Evolutionary conservation across 2,113 vertebrate species (phyloP), one percentile per base, ranked within the genome.

Genomic region (Circaetus gallicus): DNA sequence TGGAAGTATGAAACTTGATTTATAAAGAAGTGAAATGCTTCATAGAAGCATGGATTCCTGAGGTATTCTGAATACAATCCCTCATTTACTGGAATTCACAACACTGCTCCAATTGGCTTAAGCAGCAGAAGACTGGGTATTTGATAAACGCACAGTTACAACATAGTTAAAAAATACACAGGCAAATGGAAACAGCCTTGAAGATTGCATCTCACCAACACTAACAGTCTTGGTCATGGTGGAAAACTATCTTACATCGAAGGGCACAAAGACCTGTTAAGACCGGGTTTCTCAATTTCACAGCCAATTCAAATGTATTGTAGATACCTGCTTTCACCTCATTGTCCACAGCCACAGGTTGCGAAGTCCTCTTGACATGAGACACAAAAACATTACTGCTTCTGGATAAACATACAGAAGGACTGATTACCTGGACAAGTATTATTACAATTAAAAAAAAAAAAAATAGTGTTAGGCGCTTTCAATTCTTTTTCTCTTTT

Each of bases 401-500:
- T 58, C 36, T 86, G 53, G 10, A 69, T 38, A 87, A n/a, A n/a
- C 10, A 45, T 4, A 65, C 6, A 15, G 36, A 72, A 90, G 34
- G 36, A 78, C n/a, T 36, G 40, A 73, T 32, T 81, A 82, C 6
- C 10, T 38, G 1, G 42, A 76, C 7, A 62, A 70, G 7, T 1
- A 5, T 13, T 55, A 47, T 18, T 61, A 58, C 31, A 81, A 50
- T 7, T 22, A 11, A 25, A 58, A 78, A 85, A 58, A 36, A 38
- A 10, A 38, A 67, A 45, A 74, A 13, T 0, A 52, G 32, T 3
- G 4, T 81, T 43, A 81, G 34, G 38, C 0, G 1, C 14, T 86
- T 86, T 97, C 86, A 98, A 31, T 98, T 98, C 28, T 96, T 98
- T 80, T 95, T 98, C 53, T 97, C 97, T 97, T 95, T 98, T 38